Conservation (phyloP, 2,797 vertebrate species). For the Crocodylus rhombifer region DNA sequence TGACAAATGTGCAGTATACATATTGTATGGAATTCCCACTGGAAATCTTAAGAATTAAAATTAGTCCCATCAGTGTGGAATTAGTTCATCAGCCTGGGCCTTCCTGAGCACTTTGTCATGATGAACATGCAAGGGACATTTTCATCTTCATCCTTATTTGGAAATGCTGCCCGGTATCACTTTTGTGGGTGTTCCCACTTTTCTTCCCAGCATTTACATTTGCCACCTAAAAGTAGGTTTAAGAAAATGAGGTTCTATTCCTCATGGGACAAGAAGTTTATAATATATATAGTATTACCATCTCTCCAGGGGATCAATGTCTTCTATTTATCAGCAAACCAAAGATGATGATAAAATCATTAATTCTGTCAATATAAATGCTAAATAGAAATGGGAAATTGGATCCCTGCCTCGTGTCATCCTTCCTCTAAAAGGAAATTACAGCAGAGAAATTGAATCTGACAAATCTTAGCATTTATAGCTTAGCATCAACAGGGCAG, state of each 20-base stretch:
- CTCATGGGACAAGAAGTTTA: conserved; percentile 18
- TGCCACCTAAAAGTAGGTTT: conserved; percentile 24
- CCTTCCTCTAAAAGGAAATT: conserved; percentile 80
- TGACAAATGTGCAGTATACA: conserved; percentile 67
- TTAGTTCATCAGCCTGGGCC: conserved; percentile 43
- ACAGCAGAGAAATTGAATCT: conserved; percentile 77
- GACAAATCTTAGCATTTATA: conserved; percentile 74
- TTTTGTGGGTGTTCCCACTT: conserved; percentile 38
- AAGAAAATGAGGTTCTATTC: conserved; percentile 19
- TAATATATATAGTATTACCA: conserved; percentile 41
- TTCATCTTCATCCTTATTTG: conserved; percentile 35
- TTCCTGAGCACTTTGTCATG: conserved; percentile 41
- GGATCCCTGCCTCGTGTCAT: conserved; percentile 76
- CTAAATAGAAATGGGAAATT: conserved; percentile 84
- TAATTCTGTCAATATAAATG: conserved; percentile 87
- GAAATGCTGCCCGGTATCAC: neutral
- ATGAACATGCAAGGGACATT: conserved; percentile 49
- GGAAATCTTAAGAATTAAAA: conserved; percentile 61
- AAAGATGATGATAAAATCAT: conserved; percentile 82
- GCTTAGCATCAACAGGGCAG: conserved; percentile 71
- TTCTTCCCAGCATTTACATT: conserved; percentile 1
- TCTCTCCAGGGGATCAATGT: conserved; percentile 50
- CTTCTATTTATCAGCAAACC: conserved; percentile 75
- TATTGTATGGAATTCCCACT: conserved; percentile 50
- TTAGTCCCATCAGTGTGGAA: conserved; percentile 29